Conservation (phyloP, 2,888 invertebrate genomes). For the Drosophila rubida region DNA sequence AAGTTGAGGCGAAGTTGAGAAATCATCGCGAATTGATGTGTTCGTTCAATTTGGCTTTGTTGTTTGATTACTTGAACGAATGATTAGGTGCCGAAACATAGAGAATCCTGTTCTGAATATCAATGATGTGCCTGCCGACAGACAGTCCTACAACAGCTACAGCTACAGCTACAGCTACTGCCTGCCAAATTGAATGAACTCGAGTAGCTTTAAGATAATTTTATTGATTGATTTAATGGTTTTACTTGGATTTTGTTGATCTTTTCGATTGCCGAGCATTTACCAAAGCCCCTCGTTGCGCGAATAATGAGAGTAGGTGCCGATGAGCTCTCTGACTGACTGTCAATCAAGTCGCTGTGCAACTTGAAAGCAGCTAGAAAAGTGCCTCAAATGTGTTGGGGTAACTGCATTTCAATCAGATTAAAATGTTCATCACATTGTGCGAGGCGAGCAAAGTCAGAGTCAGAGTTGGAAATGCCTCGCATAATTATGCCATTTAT, state of each 20-base stretch:
- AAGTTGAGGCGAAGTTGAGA: constrained; percentile 49
- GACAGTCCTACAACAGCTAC: too few relatives aligned
- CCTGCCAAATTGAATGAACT: constrained; percentile 55
- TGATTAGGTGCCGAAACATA: constrained; percentile 61
- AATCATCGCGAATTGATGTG: constrained; percentile 64
- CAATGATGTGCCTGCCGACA: constrained; percentile 42
- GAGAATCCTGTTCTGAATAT: constrained; percentile 49
- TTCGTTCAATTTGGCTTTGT: constrained; percentile 63
- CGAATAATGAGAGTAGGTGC: not conserved
- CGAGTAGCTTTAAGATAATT: constrained; percentile 50
- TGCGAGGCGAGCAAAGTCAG: too few relatives aligned
- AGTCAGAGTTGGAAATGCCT: not conserved
- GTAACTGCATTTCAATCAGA: not conserved
- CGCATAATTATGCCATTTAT: not conserved
- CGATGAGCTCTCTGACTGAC: too few relatives aligned
- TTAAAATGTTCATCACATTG: not conserved
- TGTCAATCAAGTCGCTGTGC: too few relatives aligned
- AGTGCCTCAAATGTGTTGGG: too few relatives aligned
- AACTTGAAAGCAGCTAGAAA: too few relatives aligned
- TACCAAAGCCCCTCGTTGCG: not conserved
- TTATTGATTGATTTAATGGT: constrained; percentile 61
- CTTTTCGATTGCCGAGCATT: constrained; percentile 38
- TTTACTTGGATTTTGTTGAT: constrained; percentile 37
- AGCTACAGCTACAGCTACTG: not conserved
- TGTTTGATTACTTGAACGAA: constrained; percentile 69